phyloP scores from a whole-genome alignment of 2,797 vertebrate genomes.

The Sciurus carolinensis region DNA sequence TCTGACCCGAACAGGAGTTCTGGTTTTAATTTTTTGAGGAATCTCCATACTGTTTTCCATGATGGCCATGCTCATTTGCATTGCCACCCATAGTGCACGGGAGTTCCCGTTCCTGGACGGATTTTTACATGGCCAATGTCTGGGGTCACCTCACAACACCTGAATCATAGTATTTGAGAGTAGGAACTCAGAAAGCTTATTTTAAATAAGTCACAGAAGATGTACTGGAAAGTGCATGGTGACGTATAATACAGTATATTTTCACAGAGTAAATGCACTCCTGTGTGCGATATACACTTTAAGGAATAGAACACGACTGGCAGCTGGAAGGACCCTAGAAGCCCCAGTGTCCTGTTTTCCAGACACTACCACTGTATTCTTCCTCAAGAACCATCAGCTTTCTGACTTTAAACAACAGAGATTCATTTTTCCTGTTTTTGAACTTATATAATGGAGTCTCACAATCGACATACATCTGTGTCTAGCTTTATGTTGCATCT shows the following conservation, averaged over 20 bases:
- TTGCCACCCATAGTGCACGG: no score
- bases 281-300: neutral
- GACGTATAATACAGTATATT: neutral
- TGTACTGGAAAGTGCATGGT: neutral
- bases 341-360: rapidly evolving
- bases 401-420: neutral
- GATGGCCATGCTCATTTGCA: neutral
- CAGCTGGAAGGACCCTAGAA: no score
- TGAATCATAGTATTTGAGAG: neutral
- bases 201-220: neutral
- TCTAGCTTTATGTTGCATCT: neutral
- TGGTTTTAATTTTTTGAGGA: neutral
- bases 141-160: neutral
- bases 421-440: neutral
- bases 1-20: neutral
- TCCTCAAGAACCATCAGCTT: neutral
- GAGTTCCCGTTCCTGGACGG: neutral
- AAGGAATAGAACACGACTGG: neutral
- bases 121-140: neutral
- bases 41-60: neutral
- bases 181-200: neutral
- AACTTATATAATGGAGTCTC: neutral
- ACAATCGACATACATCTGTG: neutral
- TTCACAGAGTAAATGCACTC: neutral
- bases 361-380: rapidly evolving